Base-by-base conservation (phyloP, 2,113 vertebrate species). In the Siniperca chuatsi region DNA sequence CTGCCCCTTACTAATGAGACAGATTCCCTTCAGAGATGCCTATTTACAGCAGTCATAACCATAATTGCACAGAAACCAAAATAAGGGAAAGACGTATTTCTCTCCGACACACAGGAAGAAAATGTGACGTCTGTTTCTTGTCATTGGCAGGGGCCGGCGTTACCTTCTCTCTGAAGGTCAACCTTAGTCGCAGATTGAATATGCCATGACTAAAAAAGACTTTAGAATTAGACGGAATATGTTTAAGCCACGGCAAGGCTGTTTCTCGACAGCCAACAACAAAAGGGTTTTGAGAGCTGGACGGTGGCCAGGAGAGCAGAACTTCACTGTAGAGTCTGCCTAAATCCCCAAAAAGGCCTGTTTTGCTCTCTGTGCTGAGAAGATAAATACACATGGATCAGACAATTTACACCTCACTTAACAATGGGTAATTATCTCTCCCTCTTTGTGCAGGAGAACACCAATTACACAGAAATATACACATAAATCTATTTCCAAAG, bases 381-480 rank as follows among this genome's bases (percentile, higher is more conserved):
- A 89, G 89, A 90, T 92, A 85, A 90, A 89, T 87, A 54, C 70
- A 70, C 76, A 65, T 20, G 76, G 85, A 89, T 90, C 80, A 88
- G 85, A 90, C 62, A 77, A 76, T 86, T 80, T 82, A 86, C 85
- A 92, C 89, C 82, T 90, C 77, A 61, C 86, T 87, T 83, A 90
- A 93, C 91, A 90, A 90, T 84, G 73, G 84, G 25, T 90, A 88
- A 95, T 94, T 92, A 92, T 89, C 90, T 90, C 70, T 69, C 61
- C 68, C 42, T 73, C 75, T 92, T 86, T 83, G 78, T 91, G 79
- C 69, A 60, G 73, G 70, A 81, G 82, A 80, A 84, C 84, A 79
- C 75, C 85, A 90, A 87, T 91, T 89, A 81, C 86, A 88, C 29
- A 70, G 33, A 84, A 85, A 82, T 87, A 84, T 55, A 89, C 81